Conservation (phyloP, 2,797 vertebrate species). For the Eulemur mongoz region DNA sequence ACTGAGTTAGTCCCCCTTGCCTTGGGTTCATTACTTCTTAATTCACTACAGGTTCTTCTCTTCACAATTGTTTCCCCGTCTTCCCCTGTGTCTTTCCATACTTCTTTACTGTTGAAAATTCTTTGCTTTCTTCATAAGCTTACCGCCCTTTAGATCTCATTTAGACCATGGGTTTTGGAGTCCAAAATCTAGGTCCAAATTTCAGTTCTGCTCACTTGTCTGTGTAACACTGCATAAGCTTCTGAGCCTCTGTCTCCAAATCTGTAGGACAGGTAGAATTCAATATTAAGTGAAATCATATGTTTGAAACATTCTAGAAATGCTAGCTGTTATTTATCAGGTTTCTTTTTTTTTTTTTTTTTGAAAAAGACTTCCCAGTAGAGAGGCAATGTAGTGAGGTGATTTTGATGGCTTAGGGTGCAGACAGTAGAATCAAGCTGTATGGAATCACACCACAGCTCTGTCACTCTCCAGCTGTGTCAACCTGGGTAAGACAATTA, state of each 20-base stretch:
- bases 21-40: neutral
- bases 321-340: neutral
- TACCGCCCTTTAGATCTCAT: neutral
- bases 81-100: neutral
- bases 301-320: neutral
- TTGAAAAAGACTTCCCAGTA: neutral
- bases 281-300: neutral
- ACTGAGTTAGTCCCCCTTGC: neutral
- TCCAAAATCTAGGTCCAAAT: neutral
- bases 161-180: neutral
- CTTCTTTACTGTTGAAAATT: neutral
- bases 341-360: too few species aligned
- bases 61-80: neutral
- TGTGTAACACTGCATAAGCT: neutral
- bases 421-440: neutral
- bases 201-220: neutral
- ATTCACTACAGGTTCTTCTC: neutral
- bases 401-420: neutral
- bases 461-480: neutral
- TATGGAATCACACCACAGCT: neutral
- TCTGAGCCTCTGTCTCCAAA: neutral
- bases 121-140: neutral
- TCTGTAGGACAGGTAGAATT: neutral
- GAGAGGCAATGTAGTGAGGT: neutral
- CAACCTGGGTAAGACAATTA: neutral